Evolutionary conservation across 2,113 vertebrate species (phyloP).

Genomic region (Perccottus glenii): DNA sequence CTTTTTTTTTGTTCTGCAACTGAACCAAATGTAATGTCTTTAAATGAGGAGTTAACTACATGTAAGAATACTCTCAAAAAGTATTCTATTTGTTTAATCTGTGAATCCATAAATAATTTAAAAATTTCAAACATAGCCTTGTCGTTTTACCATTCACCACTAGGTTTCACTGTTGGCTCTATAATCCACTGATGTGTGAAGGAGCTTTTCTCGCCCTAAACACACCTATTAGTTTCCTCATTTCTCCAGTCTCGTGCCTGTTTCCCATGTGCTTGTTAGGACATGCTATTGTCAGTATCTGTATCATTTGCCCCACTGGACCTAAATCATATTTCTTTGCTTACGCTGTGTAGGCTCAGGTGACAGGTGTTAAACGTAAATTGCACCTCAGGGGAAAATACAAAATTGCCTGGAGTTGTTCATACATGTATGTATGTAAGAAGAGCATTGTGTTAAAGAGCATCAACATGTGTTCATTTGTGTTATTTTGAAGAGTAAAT

Average conservation of each 20-base stretch:
- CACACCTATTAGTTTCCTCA: slow-evolving; percentile 43
- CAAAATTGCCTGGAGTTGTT: slow-evolving; percentile 35
- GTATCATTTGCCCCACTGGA: slow-evolving; percentile 39
- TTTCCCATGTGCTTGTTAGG: slow-evolving; percentile 49
- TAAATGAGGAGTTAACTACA: too few species aligned
- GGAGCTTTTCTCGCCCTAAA: slow-evolving; percentile 22
- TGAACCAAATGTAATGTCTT: too few species aligned
- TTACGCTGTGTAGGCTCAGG: slow-evolving; percentile 39
- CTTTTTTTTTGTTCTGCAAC: slow-evolving; percentile 16
- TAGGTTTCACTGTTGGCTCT: slow-evolving; percentile 72
- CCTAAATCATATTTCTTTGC: slow-evolving; percentile 43
- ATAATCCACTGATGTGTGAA: slow-evolving; percentile 14
- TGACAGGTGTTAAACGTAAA: slow-evolving; percentile 53
- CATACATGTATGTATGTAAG: too few species aligned
- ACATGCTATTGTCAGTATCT: slow-evolving; percentile 45
- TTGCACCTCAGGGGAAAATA: slow-evolving; percentile 43
- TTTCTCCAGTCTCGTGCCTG: slow-evolving; percentile 34
- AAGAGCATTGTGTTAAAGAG: too few species aligned
- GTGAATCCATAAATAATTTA: not conserved
- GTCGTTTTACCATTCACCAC: slow-evolving; percentile 37
- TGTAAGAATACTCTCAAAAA: too few species aligned
- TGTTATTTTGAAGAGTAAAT: too few species aligned
- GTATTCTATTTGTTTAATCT: too few species aligned
- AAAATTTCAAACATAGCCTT: not conserved
- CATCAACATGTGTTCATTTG: too few species aligned